Evolutionary conservation across 2,113 vertebrate species (phyloP), one percentile per base, ranked within the genome.

Genomic region (Triplophysa tibetana): DNA sequence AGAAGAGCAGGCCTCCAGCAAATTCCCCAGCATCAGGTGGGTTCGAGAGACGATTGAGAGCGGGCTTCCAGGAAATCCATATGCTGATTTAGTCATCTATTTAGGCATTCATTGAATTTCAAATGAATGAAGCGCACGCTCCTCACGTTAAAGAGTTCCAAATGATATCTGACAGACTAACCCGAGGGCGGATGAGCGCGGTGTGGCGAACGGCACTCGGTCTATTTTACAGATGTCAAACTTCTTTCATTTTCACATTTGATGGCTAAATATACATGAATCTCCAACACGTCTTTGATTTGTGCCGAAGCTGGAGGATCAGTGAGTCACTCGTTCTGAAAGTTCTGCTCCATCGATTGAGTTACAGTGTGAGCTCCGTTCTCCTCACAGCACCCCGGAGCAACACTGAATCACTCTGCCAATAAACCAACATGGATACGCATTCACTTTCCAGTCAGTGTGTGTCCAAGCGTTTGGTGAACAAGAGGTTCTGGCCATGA

Each of bases 361-460:
- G 69, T n/a, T 70, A 7, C 45, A 77, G 80, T 16, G 19, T 24
- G 62, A 56, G 60, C 65, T 68, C 75, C 19, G 54, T 33, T 67
- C 61, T 72, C 76, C 33, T 61, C 60, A 26, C 62, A 67, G 33
- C 56, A 26, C 54, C 33, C 38, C 41, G 24, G 63, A 69, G 21
- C 61, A 70, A 63, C 58, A 6, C 61, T 63, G 50, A 80, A 77
- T 81, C 68, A 41, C 23, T 80, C 62, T 33, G 58, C 41, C 67
- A 23, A 52, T 80, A 60, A 43, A 68, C 41, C 70, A 56, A 33
- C 43, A 61, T 23, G 43, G 52, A 65, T 78, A 33, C 48, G 45
- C 56, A 62, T 17, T 54, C 45, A 50, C 33, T 68, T 50, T 43
- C 17, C 67, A 62, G 50, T 56, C 65, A 69, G 48, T 43, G 23